phyloP scores from a whole-genome alignment of 1,140 invertebrate genomes.

The Gryon sp. region DNA sequence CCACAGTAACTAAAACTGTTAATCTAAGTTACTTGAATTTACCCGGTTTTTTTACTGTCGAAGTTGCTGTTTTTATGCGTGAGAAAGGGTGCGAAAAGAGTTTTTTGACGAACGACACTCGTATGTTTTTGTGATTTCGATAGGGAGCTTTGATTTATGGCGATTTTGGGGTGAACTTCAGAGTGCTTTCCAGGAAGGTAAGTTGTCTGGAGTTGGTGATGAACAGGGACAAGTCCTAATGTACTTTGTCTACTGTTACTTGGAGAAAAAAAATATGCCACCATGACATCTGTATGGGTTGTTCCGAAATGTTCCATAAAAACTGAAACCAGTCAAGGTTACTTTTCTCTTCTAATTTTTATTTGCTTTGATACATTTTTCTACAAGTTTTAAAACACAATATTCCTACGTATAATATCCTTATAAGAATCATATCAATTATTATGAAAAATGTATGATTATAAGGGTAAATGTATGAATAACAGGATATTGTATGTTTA shows the following conservation, averaged over 20 bases:
- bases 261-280: constrained; percentile 25
- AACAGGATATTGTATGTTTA: constrained; percentile 7
- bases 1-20: no score
- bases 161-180: constrained; percentile 42
- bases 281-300: constrained; percentile 20
- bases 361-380: no score
- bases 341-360: no score
- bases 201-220: constrained; percentile 37
- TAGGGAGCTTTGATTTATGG: constrained; percentile 52
- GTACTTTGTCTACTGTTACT: constrained; percentile 31
- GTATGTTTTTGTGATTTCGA: constrained; percentile 51
- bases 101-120: constrained; percentile 32
- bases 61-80: constrained; percentile 22
- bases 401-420: no score
- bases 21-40: no score
- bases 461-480: no score
- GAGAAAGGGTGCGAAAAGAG: constrained; percentile 31
- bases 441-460: no score
- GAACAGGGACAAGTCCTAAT: constrained; percentile 51
- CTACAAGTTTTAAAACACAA: no score
- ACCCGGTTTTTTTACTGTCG: no score
- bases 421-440: no score
- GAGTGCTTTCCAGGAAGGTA: constrained; percentile 38
- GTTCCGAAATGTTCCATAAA: constrained; percentile 1
- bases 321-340: no score